phyloP scores from a whole-genome alignment of 2,113 vertebrate species.

The Ploceus nigricollis region DNA sequence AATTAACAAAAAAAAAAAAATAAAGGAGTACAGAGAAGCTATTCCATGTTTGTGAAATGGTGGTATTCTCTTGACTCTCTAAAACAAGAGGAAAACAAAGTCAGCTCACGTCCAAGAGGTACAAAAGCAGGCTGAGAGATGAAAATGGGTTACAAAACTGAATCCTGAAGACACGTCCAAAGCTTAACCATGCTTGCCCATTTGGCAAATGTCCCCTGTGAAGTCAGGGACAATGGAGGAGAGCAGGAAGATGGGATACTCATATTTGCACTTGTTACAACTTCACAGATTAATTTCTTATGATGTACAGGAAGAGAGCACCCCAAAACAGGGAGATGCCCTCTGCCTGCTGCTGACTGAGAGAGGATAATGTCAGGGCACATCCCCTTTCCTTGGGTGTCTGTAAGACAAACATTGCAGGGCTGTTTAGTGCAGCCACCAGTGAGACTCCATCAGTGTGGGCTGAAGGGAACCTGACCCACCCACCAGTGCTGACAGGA shows the following conservation, averaged over 20 bases:
- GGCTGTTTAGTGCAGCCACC: background rate
- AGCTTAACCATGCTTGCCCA: background rate
- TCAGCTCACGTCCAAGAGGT: background rate
- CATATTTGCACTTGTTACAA: background rate
- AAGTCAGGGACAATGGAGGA: background rate
- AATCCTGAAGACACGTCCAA: background rate
- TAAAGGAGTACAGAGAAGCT: background rate
- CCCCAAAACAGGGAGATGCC: background rate
- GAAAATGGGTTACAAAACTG: background rate
- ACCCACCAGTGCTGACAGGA: background rate
- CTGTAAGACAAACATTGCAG: background rate
- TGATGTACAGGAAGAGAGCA: background rate
- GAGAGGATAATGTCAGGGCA: background rate
- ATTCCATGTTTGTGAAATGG: background rate
- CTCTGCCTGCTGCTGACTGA: background rate
- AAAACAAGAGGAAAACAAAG: background rate
- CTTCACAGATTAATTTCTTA: background rate
- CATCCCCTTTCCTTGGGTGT: background rate
- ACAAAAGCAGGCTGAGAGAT: background rate
- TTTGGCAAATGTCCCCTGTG: background rate
- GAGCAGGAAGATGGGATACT: background rate
- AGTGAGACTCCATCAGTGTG: background rate
- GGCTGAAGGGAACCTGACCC: background rate
- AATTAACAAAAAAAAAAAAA: slow-evolving; percentile 1
- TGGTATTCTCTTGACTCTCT: background rate